Base-by-base conservation (phyloP, 2,888 invertebrate genomes). In the Meiosimyza platycephala region DNA sequence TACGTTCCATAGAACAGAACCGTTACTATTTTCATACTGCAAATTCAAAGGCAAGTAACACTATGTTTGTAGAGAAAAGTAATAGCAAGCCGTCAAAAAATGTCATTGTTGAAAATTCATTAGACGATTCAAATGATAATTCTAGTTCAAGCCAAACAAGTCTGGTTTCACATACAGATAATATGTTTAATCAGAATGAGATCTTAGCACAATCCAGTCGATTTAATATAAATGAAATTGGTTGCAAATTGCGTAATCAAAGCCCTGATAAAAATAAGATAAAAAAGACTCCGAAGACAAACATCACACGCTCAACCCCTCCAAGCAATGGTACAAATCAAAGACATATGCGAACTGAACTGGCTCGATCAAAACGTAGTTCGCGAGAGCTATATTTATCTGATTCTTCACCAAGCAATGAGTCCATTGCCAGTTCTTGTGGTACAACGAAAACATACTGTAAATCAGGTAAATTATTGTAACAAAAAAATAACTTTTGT, bases 121-220 rank as follows among this genome's bases (percentile, higher is more conserved):
- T 22, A n/a, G 72, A 76, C 28, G 75, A 79, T 12, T 80, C 79
- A 0, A 16, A 55, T 1, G 80, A 84, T 51, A 79, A 77, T 50
- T 81, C 82, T 0, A 80, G 78, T 71, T 74, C 75, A 62, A 84
- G 83, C 12, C 76, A 81, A 16, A 76, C 75, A 0, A 86, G 85
- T 72, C 73, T 80, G n/a, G 74, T 78, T 2, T 84, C 84, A 7
- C 79, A 80, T 6, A 76, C 74, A 0, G 87, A 87, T 60, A 67
- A 83, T 15, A 63, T 80, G 0, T 88, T 88, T 62, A 83, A 85
- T 69, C 85, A 87, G n/a, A 81, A 80, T 64, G 88, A 88, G 76
- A 88, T 87, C 63, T 76, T 86, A 11, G 88, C 88, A 0, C 87
- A 87, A 77, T 87, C 88, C 0, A 88, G 88, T 78, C 83, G 85